These are phyloP conservation scores for Neria commutata DNA, from an alignment of 2,888 invertebrate species.

Conservation along the genomic window DNA sequence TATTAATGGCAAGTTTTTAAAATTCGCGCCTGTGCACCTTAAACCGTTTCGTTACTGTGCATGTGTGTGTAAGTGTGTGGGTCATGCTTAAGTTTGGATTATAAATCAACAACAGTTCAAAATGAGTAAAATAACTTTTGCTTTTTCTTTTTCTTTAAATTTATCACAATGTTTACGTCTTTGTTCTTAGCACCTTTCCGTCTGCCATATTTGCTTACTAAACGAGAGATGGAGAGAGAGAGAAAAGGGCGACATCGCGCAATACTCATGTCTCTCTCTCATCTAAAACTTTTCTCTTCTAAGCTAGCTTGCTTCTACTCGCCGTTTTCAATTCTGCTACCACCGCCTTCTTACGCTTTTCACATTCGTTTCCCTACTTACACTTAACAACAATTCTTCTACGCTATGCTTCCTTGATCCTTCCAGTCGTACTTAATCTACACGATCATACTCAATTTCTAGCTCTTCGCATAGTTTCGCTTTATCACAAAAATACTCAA, in stretches of 20 bases:
- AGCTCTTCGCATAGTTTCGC: background rate
- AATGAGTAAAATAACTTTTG: too few relatives aligned
- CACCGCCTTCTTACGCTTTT: slow-evolving; percentile 15
- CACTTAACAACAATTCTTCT: slow-evolving; percentile 7
- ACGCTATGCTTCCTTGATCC: slow-evolving; percentile 35
- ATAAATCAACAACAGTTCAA: too few relatives aligned
- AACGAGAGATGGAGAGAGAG: too few relatives aligned
- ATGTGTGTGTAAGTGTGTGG: background rate
- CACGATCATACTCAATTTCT: background rate
- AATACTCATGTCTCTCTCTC: too few relatives aligned
- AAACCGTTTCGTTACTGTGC: background rate
- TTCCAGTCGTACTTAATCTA: background rate
- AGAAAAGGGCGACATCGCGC: too few relatives aligned
- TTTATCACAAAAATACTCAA: slow-evolving; percentile 52
- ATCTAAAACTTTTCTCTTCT: too few relatives aligned
- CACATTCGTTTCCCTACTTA: slow-evolving; percentile 29
- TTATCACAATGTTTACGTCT: slow-evolving; percentile 63
- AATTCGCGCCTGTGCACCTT: background rate
- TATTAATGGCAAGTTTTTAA: background rate
- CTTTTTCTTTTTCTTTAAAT: slow-evolving; percentile 5
- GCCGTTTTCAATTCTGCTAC: too few relatives aligned
- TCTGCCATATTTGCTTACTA: too few relatives aligned
- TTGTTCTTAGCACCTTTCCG: slow-evolving; percentile 61
- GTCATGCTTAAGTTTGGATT: background rate
- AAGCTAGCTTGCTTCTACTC: too few relatives aligned